These are phyloP conservation scores for Peromyscus leucopus DNA, from an alignment of 2,113 vertebrate genomes.

Conservation along the genomic window DNA sequence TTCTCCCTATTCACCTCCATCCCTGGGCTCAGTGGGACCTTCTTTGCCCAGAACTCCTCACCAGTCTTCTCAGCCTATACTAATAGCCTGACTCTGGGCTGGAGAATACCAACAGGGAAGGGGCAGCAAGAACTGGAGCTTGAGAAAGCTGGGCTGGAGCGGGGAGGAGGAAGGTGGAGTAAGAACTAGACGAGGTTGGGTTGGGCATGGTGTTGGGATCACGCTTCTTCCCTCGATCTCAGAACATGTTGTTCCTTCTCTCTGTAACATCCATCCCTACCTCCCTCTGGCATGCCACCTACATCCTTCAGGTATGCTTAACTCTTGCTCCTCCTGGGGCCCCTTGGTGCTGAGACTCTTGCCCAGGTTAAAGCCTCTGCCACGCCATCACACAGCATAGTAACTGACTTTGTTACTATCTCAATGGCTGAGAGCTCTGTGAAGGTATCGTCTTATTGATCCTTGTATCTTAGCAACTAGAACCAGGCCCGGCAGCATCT, in stretches of 20 bases:
- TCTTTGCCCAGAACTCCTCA: background rate
- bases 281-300: background rate
- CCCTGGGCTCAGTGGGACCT: background rate
- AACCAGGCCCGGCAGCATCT: background rate
- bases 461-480: background rate
- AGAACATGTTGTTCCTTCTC: background rate
- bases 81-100: background rate
- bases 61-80: background rate
- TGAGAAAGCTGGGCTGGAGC: background rate
- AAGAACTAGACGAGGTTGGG: background rate
- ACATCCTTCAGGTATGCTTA: background rate
- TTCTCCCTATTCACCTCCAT: background rate
- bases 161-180: background rate
- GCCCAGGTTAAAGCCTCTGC: background rate
- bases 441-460: background rate
- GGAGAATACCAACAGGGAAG: background rate
- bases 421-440: background rate
- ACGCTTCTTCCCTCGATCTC: background rate
- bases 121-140: background rate
- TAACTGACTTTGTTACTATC: background rate
- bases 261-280: background rate
- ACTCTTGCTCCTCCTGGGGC: background rate
- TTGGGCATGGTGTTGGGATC: too few relatives aligned
- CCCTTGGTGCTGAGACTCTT: background rate
- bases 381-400: background rate